These are phyloP conservation scores for Aythya baeri DNA, from an alignment of 2,113 vertebrate genomes.

Conservation along the genomic window DNA sequence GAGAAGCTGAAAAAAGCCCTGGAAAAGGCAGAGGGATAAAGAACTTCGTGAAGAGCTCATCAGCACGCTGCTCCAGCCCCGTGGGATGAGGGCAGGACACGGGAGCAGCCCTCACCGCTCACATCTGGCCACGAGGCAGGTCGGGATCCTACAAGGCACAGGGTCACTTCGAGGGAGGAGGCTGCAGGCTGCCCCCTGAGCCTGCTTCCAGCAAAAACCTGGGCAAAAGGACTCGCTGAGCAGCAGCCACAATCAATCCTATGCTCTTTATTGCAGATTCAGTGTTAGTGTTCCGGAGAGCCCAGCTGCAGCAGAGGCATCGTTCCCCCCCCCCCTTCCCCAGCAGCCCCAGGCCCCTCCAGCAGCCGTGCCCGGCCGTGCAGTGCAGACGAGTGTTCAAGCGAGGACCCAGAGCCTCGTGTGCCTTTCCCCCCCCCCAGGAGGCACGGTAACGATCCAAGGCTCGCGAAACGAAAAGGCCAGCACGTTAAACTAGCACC, in stretches of 20 bases:
- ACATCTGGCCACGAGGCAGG: not conserved
- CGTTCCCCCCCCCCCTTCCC: not conserved
- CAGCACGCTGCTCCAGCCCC: too few species aligned
- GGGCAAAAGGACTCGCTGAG: not conserved
- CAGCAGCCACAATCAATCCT: not conserved
- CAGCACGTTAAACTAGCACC: not conserved
- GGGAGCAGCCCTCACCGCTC: too few species aligned
- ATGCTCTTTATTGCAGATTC: conserved; percentile 35
- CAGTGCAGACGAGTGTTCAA: not conserved
- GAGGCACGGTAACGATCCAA: conserved; percentile 2
- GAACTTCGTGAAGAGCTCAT: too few species aligned
- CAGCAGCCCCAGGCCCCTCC: not conserved
- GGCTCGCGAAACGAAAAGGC: not conserved
- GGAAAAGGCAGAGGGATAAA: too few species aligned
- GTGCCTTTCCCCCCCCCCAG: not conserved
- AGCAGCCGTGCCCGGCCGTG: not conserved
- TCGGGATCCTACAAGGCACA: not conserved
- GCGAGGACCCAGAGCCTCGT: not conserved
- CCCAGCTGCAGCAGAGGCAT: not conserved
- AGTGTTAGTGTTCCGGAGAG: conserved; percentile 41
- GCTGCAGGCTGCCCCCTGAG: not conserved
- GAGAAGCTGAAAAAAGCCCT: too few species aligned
- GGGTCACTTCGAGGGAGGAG: too few species aligned
- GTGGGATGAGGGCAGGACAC: too few species aligned
- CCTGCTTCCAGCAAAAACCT: not conserved